Evolutionary conservation across 1,140 invertebrate species (phyloP).

Genomic region (Laupala kohalensis): DNA sequence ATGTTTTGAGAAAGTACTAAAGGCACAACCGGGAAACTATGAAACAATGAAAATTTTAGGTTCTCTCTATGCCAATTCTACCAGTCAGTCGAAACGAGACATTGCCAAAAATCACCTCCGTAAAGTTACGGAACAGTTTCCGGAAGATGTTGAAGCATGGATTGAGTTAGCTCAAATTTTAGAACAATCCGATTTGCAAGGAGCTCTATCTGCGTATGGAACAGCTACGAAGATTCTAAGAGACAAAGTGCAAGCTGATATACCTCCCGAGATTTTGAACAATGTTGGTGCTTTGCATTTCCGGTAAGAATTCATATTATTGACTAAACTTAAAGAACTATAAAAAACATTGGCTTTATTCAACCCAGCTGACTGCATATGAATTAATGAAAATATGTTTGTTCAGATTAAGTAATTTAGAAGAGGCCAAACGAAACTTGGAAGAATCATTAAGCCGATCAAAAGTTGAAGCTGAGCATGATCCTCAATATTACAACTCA

Average conservation of each 20-base stretch:
- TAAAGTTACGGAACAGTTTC: conserved; percentile 92
- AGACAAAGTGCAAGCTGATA: conserved; percentile 86
- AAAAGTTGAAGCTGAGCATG: conserved; percentile 65
- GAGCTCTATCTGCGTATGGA: conserved; percentile 76
- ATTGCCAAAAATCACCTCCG: conserved; percentile 81
- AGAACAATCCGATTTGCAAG: conserved; percentile 85
- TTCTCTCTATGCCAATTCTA: conserved; percentile 87
- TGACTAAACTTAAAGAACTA: background rate
- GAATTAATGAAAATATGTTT: no score
- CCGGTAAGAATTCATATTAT: conserved; percentile 29
- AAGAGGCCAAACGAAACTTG: conserved; percentile 72
- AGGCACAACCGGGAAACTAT: conserved; percentile 93
- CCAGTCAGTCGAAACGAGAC: conserved; percentile 78
- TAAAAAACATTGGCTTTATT: background rate
- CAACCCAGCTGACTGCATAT: no score
- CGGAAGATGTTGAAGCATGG: conserved; percentile 98
- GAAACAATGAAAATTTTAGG: conserved; percentile 99
- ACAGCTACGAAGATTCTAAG: conserved; percentile 86
- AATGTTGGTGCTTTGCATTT: conserved; percentile 95
- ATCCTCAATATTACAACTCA: conserved; percentile 89
- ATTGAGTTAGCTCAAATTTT: conserved; percentile 97
- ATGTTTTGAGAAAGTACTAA: conserved; percentile 97
- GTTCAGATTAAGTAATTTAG: conserved; percentile 58
- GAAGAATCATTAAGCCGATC: conserved; percentile 74
- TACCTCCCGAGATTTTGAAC: conserved; percentile 95